Evolutionary conservation across 1,140 invertebrate genomes (phyloP), one percentile per base, ranked within the genome.

Genomic region (Drosophila yakuba): DNA sequence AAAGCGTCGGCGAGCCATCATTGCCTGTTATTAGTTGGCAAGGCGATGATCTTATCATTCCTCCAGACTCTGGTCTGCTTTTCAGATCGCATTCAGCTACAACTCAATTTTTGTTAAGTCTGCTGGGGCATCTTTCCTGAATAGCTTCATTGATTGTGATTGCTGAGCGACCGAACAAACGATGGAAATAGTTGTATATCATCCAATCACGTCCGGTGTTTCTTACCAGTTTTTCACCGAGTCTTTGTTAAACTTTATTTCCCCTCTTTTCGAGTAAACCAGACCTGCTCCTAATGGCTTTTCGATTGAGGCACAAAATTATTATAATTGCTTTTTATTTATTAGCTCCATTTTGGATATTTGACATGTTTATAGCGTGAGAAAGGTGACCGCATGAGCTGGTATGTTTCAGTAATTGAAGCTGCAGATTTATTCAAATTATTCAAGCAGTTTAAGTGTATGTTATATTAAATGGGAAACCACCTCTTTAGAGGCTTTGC

Each of bases 171-270:
- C n/a, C 15, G 48, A 32, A 14, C 4, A 25, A 32, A 23, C 4
- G 35, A 69, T 68, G 39, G 20, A 78, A 84, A 85, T 81, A 79
- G 74, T 89, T 80, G 67, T 83, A 75, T 89, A 88, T 88, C 84
- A 89, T 89, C 84, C 84, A 89, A 88, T 88, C 80, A 89, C 73
- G 84, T 89, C 84, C 84, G 84, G 80, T 88, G 78, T 89, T 84
- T 79, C 64, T 84, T 56, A 75, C 74, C 64, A 71, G 61, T 59
- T 74, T 62, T 14, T 36, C 25, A 25, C 1, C 20, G 20, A 1
- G 20, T 41, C 36, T 68, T 43, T 68, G 36, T 35, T 20, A 14
- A 20, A 56, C 47, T n/a, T 47, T 25, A 15, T 28, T 45, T 39
- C 23, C 60, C 41, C 54, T 38, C 35, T 8, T 47, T 66, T 52